Conservation (phyloP, 2,888 invertebrate species). For the Idaea dimidiata region DNA sequence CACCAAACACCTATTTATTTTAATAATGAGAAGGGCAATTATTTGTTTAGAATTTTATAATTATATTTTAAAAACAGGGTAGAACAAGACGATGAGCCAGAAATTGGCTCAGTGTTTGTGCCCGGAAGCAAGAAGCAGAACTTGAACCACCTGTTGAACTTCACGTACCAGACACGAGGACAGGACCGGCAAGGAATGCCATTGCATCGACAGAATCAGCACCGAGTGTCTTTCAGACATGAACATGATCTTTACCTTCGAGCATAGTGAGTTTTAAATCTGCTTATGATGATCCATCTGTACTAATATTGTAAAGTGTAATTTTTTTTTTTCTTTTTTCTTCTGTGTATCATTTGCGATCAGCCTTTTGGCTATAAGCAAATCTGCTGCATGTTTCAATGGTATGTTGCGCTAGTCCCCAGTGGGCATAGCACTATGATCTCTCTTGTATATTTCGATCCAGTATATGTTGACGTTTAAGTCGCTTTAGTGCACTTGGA, state of each 20-base stretch:
- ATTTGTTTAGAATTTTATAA: background rate
- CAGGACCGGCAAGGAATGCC: constrained; percentile 52
- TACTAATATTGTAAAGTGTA: too few relatives aligned
- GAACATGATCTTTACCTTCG: constrained; percentile 97
- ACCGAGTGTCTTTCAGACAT: constrained; percentile 83
- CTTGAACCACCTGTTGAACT: constrained; percentile 96
- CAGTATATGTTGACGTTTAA: too few relatives aligned
- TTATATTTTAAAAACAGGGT: constrained; percentile 49
- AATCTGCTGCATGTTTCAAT: too few relatives aligned
- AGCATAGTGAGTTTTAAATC: constrained; percentile 88
- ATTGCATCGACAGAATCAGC: constrained; percentile 51
- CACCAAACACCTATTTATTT: too few relatives aligned
- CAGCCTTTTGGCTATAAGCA: too few relatives aligned
- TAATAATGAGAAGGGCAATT: too few relatives aligned
- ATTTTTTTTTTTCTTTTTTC: too few relatives aligned
- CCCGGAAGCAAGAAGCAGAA: constrained; percentile 95
- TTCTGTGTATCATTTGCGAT: too few relatives aligned
- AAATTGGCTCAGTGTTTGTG: constrained; percentile 91
- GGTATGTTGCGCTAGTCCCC: too few relatives aligned
- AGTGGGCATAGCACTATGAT: too few relatives aligned
- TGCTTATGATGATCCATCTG: background rate
- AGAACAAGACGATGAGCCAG: constrained; percentile 82
- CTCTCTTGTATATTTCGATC: too few relatives aligned
- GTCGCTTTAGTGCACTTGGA: too few relatives aligned
- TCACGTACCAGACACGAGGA: constrained; percentile 88